These are phyloP conservation scores for Drosophila chauvacae DNA, from an alignment of 1,140 invertebrate genomes.

Conservation along the genomic window DNA sequence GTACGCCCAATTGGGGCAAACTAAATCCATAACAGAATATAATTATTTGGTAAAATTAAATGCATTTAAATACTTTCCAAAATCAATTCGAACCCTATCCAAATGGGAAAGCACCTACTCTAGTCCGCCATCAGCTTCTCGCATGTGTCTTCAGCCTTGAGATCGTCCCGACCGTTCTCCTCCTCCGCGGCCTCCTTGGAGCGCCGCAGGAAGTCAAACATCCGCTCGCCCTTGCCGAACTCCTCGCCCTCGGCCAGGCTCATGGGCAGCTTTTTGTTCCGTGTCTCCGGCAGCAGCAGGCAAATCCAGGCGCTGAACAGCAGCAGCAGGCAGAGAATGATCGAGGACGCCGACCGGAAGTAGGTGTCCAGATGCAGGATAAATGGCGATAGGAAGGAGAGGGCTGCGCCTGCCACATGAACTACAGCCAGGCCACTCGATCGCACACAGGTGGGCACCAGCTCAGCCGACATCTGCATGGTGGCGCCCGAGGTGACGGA, in stretches of 20 bases:
- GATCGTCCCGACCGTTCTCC: constrained; percentile 9
- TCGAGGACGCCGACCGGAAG: constrained; percentile 85
- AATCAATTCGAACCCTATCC: constrained; percentile 4
- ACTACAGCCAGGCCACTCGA: constrained; percentile 86
- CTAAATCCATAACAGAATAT: not conserved
- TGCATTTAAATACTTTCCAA: constrained; percentile 14
- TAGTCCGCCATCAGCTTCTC: constrained; percentile 57
- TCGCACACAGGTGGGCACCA: constrained; percentile 88
- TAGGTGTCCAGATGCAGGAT: constrained; percentile 80
- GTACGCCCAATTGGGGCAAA: not conserved
- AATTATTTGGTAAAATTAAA: constrained; percentile 12
- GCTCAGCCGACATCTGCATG: constrained; percentile 87
- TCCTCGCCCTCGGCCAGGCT: constrained; percentile 86
- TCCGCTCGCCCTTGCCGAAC: constrained; percentile 85
- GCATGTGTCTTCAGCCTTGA: constrained; percentile 10
- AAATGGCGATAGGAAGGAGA: constrained; percentile 71
- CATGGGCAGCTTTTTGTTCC: constrained; percentile 85
- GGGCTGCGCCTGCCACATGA: constrained; percentile 86
- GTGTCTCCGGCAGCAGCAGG: constrained; percentile 87
- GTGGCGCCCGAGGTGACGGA: constrained; percentile 87
- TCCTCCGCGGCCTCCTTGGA: not conserved
- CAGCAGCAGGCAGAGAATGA: constrained; percentile 86
- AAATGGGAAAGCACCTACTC: constrained; percentile 16
- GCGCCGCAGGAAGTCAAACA: constrained; percentile 69
- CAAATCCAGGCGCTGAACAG: constrained; percentile 85